Base-by-base conservation (phyloP, 2,888 invertebrate genomes). In the Drosophila tripunctata region DNA sequence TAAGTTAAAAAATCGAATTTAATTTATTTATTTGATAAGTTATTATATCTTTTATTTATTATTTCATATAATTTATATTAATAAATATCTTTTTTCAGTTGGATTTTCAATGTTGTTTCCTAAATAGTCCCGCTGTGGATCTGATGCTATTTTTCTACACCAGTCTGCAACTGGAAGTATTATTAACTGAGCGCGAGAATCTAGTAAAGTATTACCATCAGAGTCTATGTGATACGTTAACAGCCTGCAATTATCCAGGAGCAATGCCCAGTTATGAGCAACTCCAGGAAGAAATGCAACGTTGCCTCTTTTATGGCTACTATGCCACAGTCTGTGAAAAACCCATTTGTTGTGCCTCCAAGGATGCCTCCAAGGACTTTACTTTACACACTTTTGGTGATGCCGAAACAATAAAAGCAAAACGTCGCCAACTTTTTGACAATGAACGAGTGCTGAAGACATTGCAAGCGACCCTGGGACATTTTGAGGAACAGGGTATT, bases 91-190 rank as follows among this genome's bases (percentile, higher is more conserved):
- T 12, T 22, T 60, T 48, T 14, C 6, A 89, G 89, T 86, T 91
- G 35, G 92, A 91, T 51, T 90, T 90, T 58, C 91, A 92, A 74
- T 85, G 89, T 60, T 72, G 83, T 24, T 87, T 77, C 19, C 75
- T 84, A 50, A 83, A 83, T 6, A 91, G 90, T 55, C 89, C 90
- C 2, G 91, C 90, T 0, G 70, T 87, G 2, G 91, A 91, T 72
- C 24, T 91, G 1, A 85, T 89, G 27, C 91, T 88, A 54, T 88
- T 91, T 21, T 74, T 91, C 6, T 71, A 87, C 17, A 90, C 91
- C 17, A 91, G 91, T 35, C 40, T 88, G 3, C 73, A 85, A 15
- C 54, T 88, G 19, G 77, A 89, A 1, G 82, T 90, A 1, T 60
- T 91, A 4, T 73, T 78, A 10, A 40, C 79, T 2, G 67, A 86